Evolutionary conservation across 2,888 invertebrate genomes (phyloP), one percentile per base, ranked within the genome.

Genomic region (Ischnus inquisitorius): DNA sequence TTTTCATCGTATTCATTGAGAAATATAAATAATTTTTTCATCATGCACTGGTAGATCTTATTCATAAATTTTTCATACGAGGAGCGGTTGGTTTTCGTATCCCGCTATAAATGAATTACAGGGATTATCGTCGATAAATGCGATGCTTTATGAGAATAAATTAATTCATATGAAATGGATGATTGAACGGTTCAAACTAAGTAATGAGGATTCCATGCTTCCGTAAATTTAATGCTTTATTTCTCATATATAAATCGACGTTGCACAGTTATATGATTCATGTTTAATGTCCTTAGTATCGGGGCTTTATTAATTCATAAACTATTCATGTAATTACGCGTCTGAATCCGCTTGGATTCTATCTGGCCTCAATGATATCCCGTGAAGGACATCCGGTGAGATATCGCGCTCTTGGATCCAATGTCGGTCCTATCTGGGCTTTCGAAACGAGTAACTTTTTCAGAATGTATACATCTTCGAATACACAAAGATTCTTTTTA

Each of bases 391-490:
- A 14, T 57, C 25, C 14, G 57, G 3, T 14, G 57, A 22, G 22
- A 57, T 57, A 57, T 22, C 51, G 19, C 19, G 51, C 25, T 12
- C 57, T 57, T 57, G 12, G 57, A 57, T 57, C 10, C 57, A 57
- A 12, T 14, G 57, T 22, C 57, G 22, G 22, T 25, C 25, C 12
- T 25, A 57, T 25, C 25, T 22, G 57, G 10, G 57, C 25, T 12
- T 4, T 22, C 25, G 12, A 57, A 57, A 2, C 57, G 22, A 25
- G 57, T 22, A 14, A 14, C 57, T 57, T 57, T 16, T 57, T 12
- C 57, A 14, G 14, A 12, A 25, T 25, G 12, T 22, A n/a, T n/a
- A 14, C 10, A 25, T 22, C 57, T 25, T 57, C 25, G n/a, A 16
- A 16, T 3, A 16, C 22, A 25, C 4, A 25, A 2, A 3, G 57